Conservation (phyloP, 2,888 invertebrate species). For the Aleiodes testaceus region DNA sequence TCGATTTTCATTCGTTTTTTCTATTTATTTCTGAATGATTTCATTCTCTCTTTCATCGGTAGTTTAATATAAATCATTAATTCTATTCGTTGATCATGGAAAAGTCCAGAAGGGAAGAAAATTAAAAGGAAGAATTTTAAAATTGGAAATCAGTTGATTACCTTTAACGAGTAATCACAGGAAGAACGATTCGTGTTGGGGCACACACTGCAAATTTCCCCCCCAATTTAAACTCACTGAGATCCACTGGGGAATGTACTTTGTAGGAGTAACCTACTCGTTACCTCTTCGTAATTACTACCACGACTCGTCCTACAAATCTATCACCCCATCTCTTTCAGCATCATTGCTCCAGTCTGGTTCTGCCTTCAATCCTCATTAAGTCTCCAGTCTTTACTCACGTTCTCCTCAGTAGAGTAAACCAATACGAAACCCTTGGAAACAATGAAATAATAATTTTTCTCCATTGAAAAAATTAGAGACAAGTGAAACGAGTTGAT, state of each 20-base stretch:
- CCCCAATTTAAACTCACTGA: background rate
- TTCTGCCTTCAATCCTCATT: background rate
- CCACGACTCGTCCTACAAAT: constrained; percentile 36
- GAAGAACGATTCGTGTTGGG: constrained; percentile 47
- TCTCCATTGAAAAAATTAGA: too few relatives aligned
- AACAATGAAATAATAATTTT: too few relatives aligned
- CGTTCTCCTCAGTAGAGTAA: background rate
- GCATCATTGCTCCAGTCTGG: background rate
- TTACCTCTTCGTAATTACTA: constrained; percentile 51
- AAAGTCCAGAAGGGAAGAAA: background rate
- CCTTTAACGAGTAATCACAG: constrained; percentile 53
- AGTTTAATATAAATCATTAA: constrained; percentile 6
- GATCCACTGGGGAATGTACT: constrained; percentile 10
- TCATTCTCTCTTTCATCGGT: background rate
- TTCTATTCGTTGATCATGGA: background rate
- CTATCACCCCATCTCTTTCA: constrained; percentile 18
- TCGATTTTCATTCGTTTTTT: background rate
- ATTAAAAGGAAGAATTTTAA: background rate
- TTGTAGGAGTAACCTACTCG: constrained; percentile 41
- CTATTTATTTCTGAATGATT: background rate
- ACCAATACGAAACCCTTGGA: too few relatives aligned
- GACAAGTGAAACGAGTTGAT: too few relatives aligned
- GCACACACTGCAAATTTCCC: background rate
- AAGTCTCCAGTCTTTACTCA: constrained; percentile 2
- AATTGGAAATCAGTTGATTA: constrained; percentile 55